Conservation (phyloP, 2,888 invertebrate species). For the Dicyrtoma fusca region DNA sequence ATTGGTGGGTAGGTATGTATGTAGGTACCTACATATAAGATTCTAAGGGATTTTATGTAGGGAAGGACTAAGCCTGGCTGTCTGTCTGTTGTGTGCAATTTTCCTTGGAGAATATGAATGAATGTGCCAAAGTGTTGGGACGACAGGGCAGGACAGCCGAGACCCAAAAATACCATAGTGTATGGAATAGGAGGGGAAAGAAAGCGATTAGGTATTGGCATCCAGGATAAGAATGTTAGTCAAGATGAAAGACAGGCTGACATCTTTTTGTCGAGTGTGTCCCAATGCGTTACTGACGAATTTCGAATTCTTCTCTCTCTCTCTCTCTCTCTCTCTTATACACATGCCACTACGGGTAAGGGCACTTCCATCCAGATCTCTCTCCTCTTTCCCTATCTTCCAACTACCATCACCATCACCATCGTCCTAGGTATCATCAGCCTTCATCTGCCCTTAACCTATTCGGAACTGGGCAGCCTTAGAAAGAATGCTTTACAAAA, state of each 20-base stretch:
- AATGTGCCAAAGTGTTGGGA: constrained; percentile 27
- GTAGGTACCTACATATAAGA: too few species aligned
- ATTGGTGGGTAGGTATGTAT: too few species aligned
- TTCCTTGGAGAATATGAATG: constrained; percentile 15
- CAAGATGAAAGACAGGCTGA: constrained; percentile 43
- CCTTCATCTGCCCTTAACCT: too few species aligned
- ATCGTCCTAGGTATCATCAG: too few species aligned
- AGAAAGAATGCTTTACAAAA: too few species aligned
- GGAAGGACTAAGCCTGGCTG: not conserved
- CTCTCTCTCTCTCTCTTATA: not conserved
- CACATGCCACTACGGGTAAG: not conserved
- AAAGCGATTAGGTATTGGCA: constrained; percentile 43
- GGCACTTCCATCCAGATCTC: constrained; percentile 5
- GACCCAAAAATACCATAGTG: constrained; percentile 18
- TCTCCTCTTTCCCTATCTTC: constrained; percentile 14
- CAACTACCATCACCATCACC: not conserved
- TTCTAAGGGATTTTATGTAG: too few species aligned
- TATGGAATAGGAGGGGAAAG: constrained; percentile 22
- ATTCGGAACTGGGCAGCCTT: too few species aligned
- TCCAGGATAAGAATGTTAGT: constrained; percentile 39
- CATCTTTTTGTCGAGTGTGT: constrained; percentile 42
- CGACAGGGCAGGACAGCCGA: not conserved
- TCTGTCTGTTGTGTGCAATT: constrained; percentile 7
- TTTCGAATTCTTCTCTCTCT: constrained; percentile 28
- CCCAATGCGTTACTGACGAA: constrained; percentile 23